These are phyloP conservation scores for Sander lucioperca DNA, from an alignment of 2,113 vertebrate species.

Conservation along the genomic window DNA sequence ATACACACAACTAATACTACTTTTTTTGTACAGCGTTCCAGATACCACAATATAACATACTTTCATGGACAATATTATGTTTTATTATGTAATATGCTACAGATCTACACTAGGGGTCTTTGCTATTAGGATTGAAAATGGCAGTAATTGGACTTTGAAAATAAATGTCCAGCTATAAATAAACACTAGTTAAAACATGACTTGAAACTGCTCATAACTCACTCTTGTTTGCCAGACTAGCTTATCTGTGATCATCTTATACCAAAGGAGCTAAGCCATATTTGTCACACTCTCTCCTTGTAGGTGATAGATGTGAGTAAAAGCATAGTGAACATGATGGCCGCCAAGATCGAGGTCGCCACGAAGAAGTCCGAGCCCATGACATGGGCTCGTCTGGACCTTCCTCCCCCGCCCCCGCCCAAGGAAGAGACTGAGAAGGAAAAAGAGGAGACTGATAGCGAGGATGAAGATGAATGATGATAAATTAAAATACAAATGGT, in stretches of 20 bases:
- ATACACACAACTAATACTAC: no score
- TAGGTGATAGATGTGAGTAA: slow-evolving; percentile 94
- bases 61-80: neutral
- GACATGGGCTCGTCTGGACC: slow-evolving; percentile 94
- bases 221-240: neutral
- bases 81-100: neutral
- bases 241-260: neutral
- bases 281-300: neutral
- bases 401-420: slow-evolving; percentile 82
- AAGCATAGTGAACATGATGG: slow-evolving; percentile 93
- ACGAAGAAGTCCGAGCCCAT: slow-evolving; percentile 95
- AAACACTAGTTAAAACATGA: neutral
- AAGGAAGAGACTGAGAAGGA: slow-evolving; percentile 78
- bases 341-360: slow-evolving; percentile 93
- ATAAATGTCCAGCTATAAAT: neutral
- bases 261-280: neutral
- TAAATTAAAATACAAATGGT: slow-evolving; percentile 2
- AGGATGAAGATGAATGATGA: slow-evolving; percentile 73
- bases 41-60: neutral
- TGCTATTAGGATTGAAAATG: neutral
- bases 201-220: neutral
- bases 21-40: neutral
- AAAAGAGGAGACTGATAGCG: slow-evolving; percentile 66
- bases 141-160: neutral
- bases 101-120: neutral